phyloP scores from a whole-genome alignment of 2,113 vertebrate genomes.

The Albula goreensis region DNA sequence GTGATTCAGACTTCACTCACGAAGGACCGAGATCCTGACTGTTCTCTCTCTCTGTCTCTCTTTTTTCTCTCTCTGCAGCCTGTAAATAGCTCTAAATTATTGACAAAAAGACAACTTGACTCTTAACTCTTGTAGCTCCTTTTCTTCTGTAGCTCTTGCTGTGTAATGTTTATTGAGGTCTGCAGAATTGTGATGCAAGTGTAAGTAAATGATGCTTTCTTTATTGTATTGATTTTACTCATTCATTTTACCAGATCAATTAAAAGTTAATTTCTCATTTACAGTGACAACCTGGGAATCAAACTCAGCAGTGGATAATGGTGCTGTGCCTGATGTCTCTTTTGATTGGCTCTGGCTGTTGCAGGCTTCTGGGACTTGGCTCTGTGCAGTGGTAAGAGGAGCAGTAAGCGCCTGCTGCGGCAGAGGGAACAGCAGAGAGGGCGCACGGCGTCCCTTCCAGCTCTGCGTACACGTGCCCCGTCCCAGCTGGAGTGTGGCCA shows the following conservation, averaged over 20 bases:
- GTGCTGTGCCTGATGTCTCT: neutral
- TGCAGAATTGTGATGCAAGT: neutral
- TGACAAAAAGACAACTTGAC: neutral
- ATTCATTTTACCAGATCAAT: too few species aligned
- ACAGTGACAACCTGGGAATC: too few species aligned
- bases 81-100: neutral
- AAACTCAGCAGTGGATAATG: neutral
- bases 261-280: too few species aligned
- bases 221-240: neutral
- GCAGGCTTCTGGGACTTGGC: slow-evolving; percentile 89
- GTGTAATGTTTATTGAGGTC: neutral
- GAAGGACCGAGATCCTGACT: slow-evolving; percentile 31
- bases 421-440: slow-evolving; percentile 55
- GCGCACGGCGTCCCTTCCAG: slow-evolving; percentile 69
- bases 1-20: slow-evolving; percentile 44
- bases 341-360: slow-evolving; percentile 32
- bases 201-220: neutral
- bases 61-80: neutral
- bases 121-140: too few species aligned
- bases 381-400: slow-evolving; percentile 71
- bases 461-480: slow-evolving; percentile 72
- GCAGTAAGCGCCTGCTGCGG: slow-evolving; percentile 42
- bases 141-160: neutral
- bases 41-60: neutral
- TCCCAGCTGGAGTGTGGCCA: slow-evolving; percentile 77